These are phyloP conservation scores for Cheilosia grossa DNA, from an alignment of 2,888 invertebrate genomes.

Conservation along the genomic window DNA sequence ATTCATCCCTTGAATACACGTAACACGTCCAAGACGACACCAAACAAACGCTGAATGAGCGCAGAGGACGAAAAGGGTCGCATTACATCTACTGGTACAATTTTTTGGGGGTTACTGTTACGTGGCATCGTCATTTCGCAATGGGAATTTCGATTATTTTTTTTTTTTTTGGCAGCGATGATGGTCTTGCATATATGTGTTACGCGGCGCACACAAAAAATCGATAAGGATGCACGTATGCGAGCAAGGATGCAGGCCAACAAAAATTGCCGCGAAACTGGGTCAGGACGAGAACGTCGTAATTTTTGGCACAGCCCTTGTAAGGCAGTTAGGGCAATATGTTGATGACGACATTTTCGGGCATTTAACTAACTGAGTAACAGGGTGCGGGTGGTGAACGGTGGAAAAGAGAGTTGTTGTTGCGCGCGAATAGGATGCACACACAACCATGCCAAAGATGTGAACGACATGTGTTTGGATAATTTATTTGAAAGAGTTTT, in stretches of 20 bases:
- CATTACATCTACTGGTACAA: slow-evolving; percentile 31
- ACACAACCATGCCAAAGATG: slow-evolving; percentile 26
- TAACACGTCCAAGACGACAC: slow-evolving; percentile 45
- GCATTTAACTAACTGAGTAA: slow-evolving; percentile 30
- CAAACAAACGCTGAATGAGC: slow-evolving; percentile 38
- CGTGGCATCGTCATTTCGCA: slow-evolving; percentile 53
- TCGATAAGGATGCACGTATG: slow-evolving; percentile 63
- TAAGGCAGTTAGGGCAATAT: slow-evolving; percentile 35
- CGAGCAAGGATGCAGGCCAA: slow-evolving; percentile 63
- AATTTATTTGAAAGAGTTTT: slow-evolving; percentile 33
- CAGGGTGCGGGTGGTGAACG: slow-evolving; percentile 2
- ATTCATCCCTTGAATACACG: slow-evolving; percentile 55
- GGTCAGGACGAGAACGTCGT: slow-evolving; percentile 66
- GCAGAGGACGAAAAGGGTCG: slow-evolving; percentile 37
- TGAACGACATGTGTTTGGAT: slow-evolving; percentile 48
- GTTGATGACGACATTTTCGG: slow-evolving; percentile 62
- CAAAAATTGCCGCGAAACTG: slow-evolving; percentile 44
- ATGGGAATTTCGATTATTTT: slow-evolving; percentile 1
- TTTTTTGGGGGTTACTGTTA: slow-evolving; percentile 65
- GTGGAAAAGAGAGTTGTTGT: slow-evolving; percentile 10
- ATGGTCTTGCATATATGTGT: slow-evolving; percentile 42
- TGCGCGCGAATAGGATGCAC: slow-evolving; percentile 23
- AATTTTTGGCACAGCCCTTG: slow-evolving; percentile 61
- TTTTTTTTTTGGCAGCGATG: slow-evolving; percentile 63
- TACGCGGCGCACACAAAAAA: slow-evolving; percentile 54